Conservation (phyloP, 2,113 vertebrate genomes). For the Toxostoma redivivum region DNA sequence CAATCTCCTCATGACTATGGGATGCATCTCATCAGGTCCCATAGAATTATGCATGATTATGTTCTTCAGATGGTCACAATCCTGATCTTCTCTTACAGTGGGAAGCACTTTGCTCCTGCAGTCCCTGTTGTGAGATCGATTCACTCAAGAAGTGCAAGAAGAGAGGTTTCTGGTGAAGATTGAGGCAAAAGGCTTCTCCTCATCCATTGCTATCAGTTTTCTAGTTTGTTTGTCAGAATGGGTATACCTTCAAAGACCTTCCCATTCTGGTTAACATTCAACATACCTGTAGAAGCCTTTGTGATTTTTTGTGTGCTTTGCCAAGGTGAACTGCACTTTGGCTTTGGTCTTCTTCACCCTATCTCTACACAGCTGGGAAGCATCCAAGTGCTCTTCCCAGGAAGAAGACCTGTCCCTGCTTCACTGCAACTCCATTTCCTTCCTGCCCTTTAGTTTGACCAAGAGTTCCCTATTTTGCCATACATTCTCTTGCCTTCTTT, state of each 20-base stretch:
- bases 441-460: neutral
- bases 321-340: neutral
- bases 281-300: neutral
- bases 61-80: neutral
- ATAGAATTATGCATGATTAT: neutral
- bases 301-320: neutral
- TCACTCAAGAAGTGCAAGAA: neutral
- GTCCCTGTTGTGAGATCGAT: neutral
- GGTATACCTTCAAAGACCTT: neutral
- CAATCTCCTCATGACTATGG: neutral
- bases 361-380: neutral
- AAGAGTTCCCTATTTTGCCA: neutral
- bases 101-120: neutral
- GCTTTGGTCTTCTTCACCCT: rapidly evolving
- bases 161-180: neutral
- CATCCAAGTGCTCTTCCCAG: neutral
- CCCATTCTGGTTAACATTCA: neutral
- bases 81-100: neutral
- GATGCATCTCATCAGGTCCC: neutral
- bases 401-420: neutral
- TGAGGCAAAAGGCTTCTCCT: neutral
- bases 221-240: neutral
- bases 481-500: neutral
- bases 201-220: neutral
- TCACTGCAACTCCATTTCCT: neutral